Conservation (phyloP, 1,140 invertebrate genomes). For the Nylanderia fulva region DNA sequence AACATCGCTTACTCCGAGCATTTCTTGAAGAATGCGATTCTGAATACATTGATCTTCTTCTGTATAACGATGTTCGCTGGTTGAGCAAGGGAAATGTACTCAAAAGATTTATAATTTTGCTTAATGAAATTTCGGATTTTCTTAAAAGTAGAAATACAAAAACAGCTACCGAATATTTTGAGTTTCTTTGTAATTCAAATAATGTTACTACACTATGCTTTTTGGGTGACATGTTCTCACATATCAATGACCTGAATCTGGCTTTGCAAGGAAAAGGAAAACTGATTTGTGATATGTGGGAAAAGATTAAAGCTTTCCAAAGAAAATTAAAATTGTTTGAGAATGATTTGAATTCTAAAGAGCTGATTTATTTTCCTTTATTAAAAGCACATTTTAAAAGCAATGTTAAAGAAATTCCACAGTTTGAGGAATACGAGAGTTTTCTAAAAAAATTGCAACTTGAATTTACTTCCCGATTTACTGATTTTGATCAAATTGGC, state of each 20-base stretch:
- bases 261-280: slow-evolving; percentile 17
- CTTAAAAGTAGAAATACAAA: slow-evolving; percentile 19
- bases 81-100: slow-evolving; percentile 18
- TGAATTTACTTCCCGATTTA: slow-evolving; percentile 29
- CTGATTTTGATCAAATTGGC: slow-evolving; percentile 4
- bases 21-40: slow-evolving; percentile 24
- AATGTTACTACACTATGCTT: slow-evolving; percentile 22
- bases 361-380: slow-evolving; percentile 17
- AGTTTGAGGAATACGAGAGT: background rate
- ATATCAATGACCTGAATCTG: slow-evolving; percentile 21
- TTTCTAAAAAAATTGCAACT: slow-evolving; percentile 15
- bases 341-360: slow-evolving; percentile 17
- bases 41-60: slow-evolving; percentile 4
- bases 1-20: slow-evolving; percentile 12
- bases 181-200: slow-evolving; percentile 3
- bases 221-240: slow-evolving; percentile 15
- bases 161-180: slow-evolving; percentile 19
- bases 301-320: slow-evolving; percentile 19
- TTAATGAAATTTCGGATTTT: slow-evolving; percentile 5
- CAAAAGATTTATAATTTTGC: slow-evolving; percentile 10
- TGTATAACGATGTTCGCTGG: slow-evolving; percentile 25
- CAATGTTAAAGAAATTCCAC: slow-evolving; percentile 12
- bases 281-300: slow-evolving; percentile 25
- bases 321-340: slow-evolving; percentile 28
- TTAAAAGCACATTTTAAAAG: slow-evolving; percentile 30